Conservation (phyloP, 2,797 vertebrate species). For the Coilia nasus region DNA sequence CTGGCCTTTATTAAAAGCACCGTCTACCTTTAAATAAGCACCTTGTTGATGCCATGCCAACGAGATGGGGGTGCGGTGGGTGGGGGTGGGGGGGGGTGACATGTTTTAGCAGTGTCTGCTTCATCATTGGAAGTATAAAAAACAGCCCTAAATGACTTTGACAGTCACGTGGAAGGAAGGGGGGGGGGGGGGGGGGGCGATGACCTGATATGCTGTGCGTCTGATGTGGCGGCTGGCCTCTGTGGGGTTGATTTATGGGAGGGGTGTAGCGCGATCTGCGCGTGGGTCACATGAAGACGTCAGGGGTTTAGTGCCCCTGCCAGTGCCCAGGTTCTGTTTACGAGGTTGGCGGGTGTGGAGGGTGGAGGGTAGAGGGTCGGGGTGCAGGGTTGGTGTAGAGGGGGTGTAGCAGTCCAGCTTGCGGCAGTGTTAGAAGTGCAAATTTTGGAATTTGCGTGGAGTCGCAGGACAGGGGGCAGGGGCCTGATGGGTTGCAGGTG, state of each 20-base stretch:
- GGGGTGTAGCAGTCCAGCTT: no score
- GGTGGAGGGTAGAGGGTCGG: background rate
- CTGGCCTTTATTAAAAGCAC: constrained; percentile 2
- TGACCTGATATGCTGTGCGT: background rate
- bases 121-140: constrained; percentile 16
- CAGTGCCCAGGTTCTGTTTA: constrained; percentile 30
- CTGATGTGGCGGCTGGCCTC: background rate
- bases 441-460: background rate
- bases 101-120: background rate
- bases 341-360: background rate
- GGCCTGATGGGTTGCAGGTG: constrained; percentile 46
- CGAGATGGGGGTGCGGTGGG: background rate
- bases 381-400: no score
- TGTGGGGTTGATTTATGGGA: background rate
- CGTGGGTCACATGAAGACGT: constrained; percentile 42
- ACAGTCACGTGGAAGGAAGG: background rate
- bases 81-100: background rate
- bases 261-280: constrained; percentile 5
- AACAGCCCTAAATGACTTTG: constrained; percentile 3
- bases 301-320: constrained; percentile 12
- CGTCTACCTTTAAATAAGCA: constrained; percentile 7
- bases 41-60: background rate
- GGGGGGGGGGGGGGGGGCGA: background rate
- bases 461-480: background rate
- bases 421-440: constrained; percentile 4